A percentile compares a stretch with the other conserved stretches of the same genome.
Conservation (phyloP, 2,888 invertebrate genomes). For the Carcina quercana region DNA sequence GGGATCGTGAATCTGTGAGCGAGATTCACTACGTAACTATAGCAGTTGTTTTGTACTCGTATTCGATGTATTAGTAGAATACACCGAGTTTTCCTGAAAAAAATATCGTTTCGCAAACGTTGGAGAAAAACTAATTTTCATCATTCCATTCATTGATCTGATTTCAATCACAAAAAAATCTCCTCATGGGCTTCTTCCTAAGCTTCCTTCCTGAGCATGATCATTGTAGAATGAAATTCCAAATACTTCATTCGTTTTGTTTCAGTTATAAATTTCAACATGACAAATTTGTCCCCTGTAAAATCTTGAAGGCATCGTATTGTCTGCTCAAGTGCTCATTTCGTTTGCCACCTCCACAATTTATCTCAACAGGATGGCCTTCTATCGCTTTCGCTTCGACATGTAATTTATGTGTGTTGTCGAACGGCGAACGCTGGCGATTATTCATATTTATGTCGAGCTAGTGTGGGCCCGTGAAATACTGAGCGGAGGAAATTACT, state of each 20-base stretch:
- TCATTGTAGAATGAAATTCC: too few species aligned
- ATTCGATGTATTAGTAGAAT: too few species aligned
- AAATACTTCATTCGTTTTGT: too few species aligned
- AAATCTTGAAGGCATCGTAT: conserved; percentile 2
- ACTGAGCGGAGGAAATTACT: conserved; percentile 29
- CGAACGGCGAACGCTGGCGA: conserved; percentile 39
- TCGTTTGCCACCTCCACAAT: conserved; percentile 18
- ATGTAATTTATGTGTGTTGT: conserved; percentile 42
- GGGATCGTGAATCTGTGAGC: too few species aligned
- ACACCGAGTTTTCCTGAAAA: too few species aligned
- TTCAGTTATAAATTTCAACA: conserved; percentile 1
- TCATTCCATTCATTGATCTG: too few species aligned
- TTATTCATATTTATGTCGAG: conserved; percentile 43
- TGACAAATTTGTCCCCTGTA: background rate
- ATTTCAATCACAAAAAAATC: too few species aligned
- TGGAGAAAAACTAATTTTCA: too few species aligned
- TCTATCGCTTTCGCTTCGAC: conserved; percentile 37
- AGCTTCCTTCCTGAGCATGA: too few species aligned
- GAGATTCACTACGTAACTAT: background rate
- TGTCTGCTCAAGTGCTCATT: conserved; percentile 2
- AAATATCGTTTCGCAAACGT: too few species aligned
- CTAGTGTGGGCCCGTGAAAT: conserved; percentile 19
- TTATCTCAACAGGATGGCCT: conserved; percentile 12
- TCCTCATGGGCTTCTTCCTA: too few species aligned
- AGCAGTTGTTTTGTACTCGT: too few species aligned